These are phyloP conservation scores for Ditula angustiorana DNA, from an alignment of 2,888 invertebrate species.

Conservation along the genomic window DNA sequence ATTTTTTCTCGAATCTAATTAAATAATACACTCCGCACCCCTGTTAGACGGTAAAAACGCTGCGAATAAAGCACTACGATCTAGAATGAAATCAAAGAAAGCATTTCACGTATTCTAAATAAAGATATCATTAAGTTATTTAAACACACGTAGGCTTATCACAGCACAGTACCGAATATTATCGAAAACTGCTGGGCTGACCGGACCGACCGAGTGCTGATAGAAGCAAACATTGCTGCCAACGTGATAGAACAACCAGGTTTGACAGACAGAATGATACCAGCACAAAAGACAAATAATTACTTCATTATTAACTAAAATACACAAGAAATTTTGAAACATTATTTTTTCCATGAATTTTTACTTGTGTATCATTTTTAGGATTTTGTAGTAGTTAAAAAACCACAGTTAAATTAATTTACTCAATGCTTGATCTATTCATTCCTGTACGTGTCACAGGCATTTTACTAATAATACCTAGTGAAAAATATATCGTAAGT, in stretches of 20 bases:
- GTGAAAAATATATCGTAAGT: no score
- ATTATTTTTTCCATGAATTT: no score
- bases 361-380: no score
- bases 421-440: no score
- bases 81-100: neutral
- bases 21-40: conserved; percentile 29
- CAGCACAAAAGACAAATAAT: conserved; percentile 11
- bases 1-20: conserved; percentile 58
- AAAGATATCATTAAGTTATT: conserved; percentile 24
- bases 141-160: conserved; percentile 28
- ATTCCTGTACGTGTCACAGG: no score
- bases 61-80: neutral
- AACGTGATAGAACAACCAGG: conserved; percentile 34
- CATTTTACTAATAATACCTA: no score
- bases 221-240: conserved; percentile 42
- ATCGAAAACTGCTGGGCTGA: conserved; percentile 35
- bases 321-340: no score
- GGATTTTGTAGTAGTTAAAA: no score
- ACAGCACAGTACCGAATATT: conserved; percentile 23
- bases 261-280: conserved; percentile 38
- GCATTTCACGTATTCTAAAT: conserved; percentile 15
- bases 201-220: conserved; percentile 9
- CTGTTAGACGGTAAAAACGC: neutral
- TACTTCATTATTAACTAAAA: neutral
- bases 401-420: no score